phyloP scores from a whole-genome alignment of 2,888 invertebrate genomes.

The Cryptus viduatorius region DNA sequence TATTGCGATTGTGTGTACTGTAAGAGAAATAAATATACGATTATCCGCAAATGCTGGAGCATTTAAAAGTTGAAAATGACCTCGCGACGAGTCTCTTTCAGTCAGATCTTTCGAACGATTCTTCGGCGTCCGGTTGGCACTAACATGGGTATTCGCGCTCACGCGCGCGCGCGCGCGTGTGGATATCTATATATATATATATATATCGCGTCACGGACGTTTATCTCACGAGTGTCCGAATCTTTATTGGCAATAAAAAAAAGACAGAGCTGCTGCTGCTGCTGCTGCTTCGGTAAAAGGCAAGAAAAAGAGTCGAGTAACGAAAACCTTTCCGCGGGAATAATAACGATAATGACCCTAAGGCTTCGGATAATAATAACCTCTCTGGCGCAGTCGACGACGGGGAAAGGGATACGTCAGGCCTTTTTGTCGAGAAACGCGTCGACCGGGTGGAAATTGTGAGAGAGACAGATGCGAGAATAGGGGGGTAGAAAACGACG shows the following conservation, averaged over 20 bases:
- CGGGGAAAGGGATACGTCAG: slow-evolving; percentile 73
- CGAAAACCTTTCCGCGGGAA: slow-evolving; percentile 76
- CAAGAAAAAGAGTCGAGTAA: slow-evolving; percentile 69
- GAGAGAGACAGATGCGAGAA: slow-evolving; percentile 17
- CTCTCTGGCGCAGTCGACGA: slow-evolving; percentile 58
- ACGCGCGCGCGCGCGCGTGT: slow-evolving; percentile 8
- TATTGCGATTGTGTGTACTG: background rate
- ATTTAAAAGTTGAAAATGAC: background rate
- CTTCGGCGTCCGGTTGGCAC: slow-evolving; percentile 16
- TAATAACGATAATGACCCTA: slow-evolving; percentile 79
- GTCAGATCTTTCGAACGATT: slow-evolving; percentile 14
- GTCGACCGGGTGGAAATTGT: slow-evolving; percentile 57
- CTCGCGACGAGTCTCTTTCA: slow-evolving; percentile 15
- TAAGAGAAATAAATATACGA: background rate
- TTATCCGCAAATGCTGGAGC: background rate
- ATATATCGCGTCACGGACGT: slow-evolving; percentile 44
- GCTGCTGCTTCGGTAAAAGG: slow-evolving; percentile 34
- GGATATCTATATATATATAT: background rate
- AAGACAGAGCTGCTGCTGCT: background rate
- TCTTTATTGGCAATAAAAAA: slow-evolving; percentile 61
- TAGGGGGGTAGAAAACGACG: slow-evolving; percentile 59
- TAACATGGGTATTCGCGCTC: background rate
- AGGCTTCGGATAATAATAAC: slow-evolving; percentile 77
- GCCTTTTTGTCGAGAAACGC: slow-evolving; percentile 71
- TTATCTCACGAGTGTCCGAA: slow-evolving; percentile 57